Evolutionary conservation across 2,888 invertebrate species (phyloP).

Genomic region (Mythimna ferrago): DNA sequence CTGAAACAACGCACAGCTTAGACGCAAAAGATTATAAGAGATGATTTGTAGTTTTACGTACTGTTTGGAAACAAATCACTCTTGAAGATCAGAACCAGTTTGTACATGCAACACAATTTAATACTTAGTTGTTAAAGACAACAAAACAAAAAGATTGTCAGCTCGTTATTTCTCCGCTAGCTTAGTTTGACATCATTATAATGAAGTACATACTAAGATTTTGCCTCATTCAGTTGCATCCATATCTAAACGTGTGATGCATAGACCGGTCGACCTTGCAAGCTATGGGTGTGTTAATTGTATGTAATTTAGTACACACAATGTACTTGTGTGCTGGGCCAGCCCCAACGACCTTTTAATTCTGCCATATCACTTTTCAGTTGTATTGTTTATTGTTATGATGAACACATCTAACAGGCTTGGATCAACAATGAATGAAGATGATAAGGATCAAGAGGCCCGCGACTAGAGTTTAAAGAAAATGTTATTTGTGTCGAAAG

Average conservation of each 20-base stretch:
- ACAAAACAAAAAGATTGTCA: constrained; percentile 6
- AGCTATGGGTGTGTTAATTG: constrained; percentile 68
- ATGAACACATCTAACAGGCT: not conserved
- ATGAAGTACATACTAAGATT: constrained; percentile 29
- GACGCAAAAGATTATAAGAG: constrained; percentile 8
- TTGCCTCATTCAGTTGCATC: constrained; percentile 50
- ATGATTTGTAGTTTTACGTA: constrained; percentile 4
- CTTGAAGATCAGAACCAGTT: not conserved
- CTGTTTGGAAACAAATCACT: not conserved
- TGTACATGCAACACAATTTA: not conserved
- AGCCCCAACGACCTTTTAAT: constrained; percentile 53
- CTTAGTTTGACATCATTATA: constrained; percentile 19
- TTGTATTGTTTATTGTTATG: constrained; percentile 37
- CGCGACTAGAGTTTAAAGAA: not conserved
- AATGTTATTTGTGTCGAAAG: not conserved
- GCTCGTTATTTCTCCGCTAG: not conserved
- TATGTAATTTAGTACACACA: constrained; percentile 63
- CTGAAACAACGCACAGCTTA: not conserved
- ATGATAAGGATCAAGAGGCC: not conserved
- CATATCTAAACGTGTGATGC: constrained; percentile 60
- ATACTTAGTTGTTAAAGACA: not conserved
- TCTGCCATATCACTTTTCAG: constrained; percentile 53
- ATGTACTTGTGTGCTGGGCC: constrained; percentile 36
- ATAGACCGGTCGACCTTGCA: constrained; percentile 71
- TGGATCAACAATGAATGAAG: constrained; percentile 2